phyloP scores from a whole-genome alignment of 64 coral and sea anemone genomes.

The Pachyseris speciosa region DNA sequence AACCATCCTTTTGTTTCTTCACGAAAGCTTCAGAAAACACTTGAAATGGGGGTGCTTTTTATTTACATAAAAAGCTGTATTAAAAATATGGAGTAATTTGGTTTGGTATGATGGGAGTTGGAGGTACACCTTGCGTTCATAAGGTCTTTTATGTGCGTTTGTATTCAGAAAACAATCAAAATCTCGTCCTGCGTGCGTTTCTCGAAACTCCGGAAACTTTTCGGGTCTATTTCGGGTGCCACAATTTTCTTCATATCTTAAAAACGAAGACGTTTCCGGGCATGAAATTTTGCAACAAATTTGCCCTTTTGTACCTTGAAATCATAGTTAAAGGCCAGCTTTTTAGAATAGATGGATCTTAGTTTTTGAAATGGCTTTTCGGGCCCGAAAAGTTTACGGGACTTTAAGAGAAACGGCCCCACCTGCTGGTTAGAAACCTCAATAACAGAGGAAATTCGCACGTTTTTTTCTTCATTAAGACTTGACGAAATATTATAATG shows the following conservation, averaged over 20 bases:
- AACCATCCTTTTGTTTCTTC: background rate
- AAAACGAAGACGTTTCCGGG: too few relatives aligned
- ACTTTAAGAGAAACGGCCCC: too few relatives aligned
- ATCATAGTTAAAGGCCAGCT: too few relatives aligned
- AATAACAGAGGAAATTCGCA: background rate
- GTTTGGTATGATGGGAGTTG: background rate
- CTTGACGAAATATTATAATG: background rate
- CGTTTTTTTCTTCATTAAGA: constrained; percentile 12
- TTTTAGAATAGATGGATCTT: too few relatives aligned
- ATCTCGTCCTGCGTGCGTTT: background rate
- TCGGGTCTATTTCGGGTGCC: too few relatives aligned
- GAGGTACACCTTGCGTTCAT: background rate
- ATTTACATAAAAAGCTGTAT: constrained; percentile 11
- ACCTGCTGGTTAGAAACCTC: background rate
- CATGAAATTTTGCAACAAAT: too few relatives aligned
- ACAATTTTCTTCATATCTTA: too few relatives aligned
- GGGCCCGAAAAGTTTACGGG: too few relatives aligned
- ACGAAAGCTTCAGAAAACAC: background rate
- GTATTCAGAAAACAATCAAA: constrained; percentile 6
- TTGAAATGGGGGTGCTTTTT: constrained; percentile 12
- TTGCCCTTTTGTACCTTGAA: too few relatives aligned
- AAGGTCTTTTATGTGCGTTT: background rate
- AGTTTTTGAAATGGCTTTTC: too few relatives aligned
- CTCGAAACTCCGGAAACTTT: too few relatives aligned
- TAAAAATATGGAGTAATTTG: constrained; percentile 12